Percentiles rank a stretch among this genome's conserved stretches.
Evolutionary conservation across 2,113 vertebrate genomes (phyloP).

Genomic region (Pluvialis apricaria): DNA sequence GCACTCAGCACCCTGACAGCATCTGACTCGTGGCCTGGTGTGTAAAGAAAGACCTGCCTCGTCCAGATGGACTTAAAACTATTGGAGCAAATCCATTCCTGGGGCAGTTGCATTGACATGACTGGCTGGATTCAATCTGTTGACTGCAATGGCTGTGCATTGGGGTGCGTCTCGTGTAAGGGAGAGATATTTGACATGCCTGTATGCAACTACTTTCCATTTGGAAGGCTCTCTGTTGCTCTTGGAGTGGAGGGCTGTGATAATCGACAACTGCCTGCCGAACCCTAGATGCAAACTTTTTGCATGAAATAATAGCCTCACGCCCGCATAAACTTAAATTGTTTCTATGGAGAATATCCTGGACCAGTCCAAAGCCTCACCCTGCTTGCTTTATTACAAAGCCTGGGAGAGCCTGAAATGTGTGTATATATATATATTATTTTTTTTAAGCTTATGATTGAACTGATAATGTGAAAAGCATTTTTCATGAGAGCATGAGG

Average conservation of each 20-base stretch:
- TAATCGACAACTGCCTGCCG: constrained; percentile 16
- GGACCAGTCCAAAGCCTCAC: background rate
- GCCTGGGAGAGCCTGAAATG: background rate
- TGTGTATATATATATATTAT: no score
- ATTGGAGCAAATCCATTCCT: background rate
- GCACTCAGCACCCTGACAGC: background rate
- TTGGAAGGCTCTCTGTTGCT: constrained; percentile 35
- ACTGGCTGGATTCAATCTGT: background rate
- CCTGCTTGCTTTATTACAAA: background rate
- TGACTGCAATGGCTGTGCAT: background rate
- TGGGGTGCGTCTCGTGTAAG: background rate
- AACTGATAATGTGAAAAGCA: background rate
- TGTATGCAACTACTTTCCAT: background rate
- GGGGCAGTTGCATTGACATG: rapidly evolving
- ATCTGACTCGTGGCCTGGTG: background rate
- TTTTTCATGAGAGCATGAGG: background rate
- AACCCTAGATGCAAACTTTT: constrained; percentile 23
- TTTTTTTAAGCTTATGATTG: background rate
- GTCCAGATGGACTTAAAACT: background rate
- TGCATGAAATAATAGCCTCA: constrained; percentile 60
- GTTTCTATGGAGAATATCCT: constrained; percentile 49
- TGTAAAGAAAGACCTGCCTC: background rate
- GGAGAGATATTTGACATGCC: background rate
- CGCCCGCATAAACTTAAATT: background rate
- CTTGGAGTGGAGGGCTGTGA: constrained; percentile 20